Evolutionary conservation across 2,797 vertebrate species (phyloP), one percentile per base, ranked within the genome.

Genomic region (Apogon talboti): DNA sequence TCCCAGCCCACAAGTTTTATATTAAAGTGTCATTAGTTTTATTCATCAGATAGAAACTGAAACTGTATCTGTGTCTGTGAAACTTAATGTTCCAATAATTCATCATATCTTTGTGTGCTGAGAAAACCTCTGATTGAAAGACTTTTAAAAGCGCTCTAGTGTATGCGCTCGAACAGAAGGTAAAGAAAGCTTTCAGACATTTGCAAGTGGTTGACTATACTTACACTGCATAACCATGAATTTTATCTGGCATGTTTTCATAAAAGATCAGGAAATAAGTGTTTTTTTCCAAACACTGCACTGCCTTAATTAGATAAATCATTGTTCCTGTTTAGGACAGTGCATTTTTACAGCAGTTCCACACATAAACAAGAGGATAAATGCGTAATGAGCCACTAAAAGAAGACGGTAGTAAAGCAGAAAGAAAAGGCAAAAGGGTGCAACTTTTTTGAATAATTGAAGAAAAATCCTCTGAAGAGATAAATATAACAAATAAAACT

Each of bases 21-120:
- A 44, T 51, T 13, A 50, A 9, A 45, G 18, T 19, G 13, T 43
- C 41, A 55, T 50, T 40, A 24, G n/a, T 68, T 76, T 42, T 46
- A 64, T 65, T 68, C 44, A 69, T 54, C 21, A 50, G 12, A 45
- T 2, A 28, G 24, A 28, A 69, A 66, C 46, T 35, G 9, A 50
- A 57, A 50, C 10, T 0, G n/a, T 47, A 38, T 12, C 51, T 51
- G 11, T 0, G 1, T 60, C 55, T 66, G 19, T n/a, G 13, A 28
- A 28, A 28, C 24, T 21, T 21, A n/a, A n/a, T n/a, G n/a, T 37
- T 56, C 45, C 24, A 47, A 21, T 49, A 15, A 13, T 53, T 21
- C 44, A 53, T 50, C 46, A 8, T 7, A 3, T 6, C 18, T 18
- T 51, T 13, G 47, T 49, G 11, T 16, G 38, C 13, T 62, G 44